Percentiles rank a stretch among this genome's conserved stretches.
Evolutionary conservation across 2,797 vertebrate genomes (phyloP).

Genomic region (Premnoplex brunnescens): DNA sequence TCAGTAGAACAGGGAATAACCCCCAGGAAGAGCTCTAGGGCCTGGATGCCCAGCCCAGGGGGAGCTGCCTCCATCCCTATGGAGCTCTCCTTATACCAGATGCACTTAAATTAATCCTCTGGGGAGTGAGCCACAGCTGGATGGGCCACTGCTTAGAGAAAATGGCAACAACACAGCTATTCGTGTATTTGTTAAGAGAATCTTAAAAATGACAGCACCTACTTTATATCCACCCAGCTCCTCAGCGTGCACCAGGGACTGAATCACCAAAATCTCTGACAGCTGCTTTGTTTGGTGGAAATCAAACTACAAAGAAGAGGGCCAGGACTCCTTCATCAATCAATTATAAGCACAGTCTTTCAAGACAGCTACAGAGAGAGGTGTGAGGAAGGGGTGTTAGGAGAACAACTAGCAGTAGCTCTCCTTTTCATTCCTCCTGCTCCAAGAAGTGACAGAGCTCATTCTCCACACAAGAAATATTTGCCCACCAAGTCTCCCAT

Average conservation of each 20-base stretch:
- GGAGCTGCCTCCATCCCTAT: background rate
- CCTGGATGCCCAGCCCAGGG: background rate
- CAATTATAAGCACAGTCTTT: slow-evolving; percentile 58
- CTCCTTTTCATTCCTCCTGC: slow-evolving; percentile 9
- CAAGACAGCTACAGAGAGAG: slow-evolving; percentile 16
- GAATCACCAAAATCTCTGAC: slow-evolving; percentile 64
- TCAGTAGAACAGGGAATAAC: background rate
- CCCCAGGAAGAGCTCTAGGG: accelerated
- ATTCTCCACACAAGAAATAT: slow-evolving; percentile 18
- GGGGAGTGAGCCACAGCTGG: background rate
- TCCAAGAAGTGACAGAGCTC: background rate
- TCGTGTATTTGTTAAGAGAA: slow-evolving; percentile 48
- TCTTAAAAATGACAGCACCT: slow-evolving; percentile 49
- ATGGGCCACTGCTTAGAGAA: slow-evolving; percentile 1
- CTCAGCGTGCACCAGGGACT: slow-evolving; percentile 17
- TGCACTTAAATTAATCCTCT: slow-evolving; percentile 2
- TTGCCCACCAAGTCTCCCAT: background rate
- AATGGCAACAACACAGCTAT: slow-evolving; percentile 3
- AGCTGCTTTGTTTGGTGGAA: slow-evolving; percentile 69
- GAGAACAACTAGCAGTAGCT: background rate
- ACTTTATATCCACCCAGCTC: slow-evolving; percentile 25
- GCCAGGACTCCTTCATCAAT: slow-evolving; percentile 67
- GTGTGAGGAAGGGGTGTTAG: background rate
- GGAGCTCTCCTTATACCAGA: background rate
- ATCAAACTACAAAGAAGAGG: slow-evolving; percentile 61